These are phyloP conservation scores for Siniperca undulata DNA, from an alignment of 2,797 vertebrate genomes.

Conservation along the genomic window DNA sequence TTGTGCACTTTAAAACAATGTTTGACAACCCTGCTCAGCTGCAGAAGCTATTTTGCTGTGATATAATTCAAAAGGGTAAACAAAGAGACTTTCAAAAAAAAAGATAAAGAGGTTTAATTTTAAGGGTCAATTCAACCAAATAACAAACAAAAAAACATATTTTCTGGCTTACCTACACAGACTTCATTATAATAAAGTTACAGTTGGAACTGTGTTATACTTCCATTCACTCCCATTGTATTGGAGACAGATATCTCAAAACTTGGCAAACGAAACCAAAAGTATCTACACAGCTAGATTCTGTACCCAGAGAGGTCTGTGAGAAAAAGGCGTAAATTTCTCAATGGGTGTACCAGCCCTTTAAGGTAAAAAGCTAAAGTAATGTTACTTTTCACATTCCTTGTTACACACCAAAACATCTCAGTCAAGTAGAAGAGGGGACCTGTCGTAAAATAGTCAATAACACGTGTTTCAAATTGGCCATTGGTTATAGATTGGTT, in stretches of 20 bases:
- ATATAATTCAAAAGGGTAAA: background rate
- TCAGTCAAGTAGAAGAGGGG: constrained; percentile 60
- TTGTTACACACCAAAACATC: constrained; percentile 43
- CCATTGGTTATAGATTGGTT: constrained; percentile 88
- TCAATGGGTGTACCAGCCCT: background rate
- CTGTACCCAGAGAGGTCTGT: background rate
- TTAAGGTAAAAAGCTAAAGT: background rate
- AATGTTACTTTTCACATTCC: background rate
- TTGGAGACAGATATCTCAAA: background rate
- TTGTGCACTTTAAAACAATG: background rate
- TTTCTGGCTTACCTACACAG: background rate
- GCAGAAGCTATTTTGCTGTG: background rate
- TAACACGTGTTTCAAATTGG: constrained; percentile 90
- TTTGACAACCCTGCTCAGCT: background rate
- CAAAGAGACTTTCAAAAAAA: background rate
- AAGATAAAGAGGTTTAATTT: background rate
- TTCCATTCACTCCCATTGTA: background rate
- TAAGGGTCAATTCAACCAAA: background rate
- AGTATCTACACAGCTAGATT: background rate
- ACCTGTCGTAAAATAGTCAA: constrained; percentile 84
- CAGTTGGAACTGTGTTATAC: too few relatives aligned
- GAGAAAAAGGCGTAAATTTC: background rate
- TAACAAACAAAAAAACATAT: background rate
- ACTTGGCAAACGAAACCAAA: background rate
- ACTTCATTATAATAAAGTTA: background rate